Conservation (phyloP, 2,797 vertebrate species). For the Gobionotothen gibberifrons region DNA sequence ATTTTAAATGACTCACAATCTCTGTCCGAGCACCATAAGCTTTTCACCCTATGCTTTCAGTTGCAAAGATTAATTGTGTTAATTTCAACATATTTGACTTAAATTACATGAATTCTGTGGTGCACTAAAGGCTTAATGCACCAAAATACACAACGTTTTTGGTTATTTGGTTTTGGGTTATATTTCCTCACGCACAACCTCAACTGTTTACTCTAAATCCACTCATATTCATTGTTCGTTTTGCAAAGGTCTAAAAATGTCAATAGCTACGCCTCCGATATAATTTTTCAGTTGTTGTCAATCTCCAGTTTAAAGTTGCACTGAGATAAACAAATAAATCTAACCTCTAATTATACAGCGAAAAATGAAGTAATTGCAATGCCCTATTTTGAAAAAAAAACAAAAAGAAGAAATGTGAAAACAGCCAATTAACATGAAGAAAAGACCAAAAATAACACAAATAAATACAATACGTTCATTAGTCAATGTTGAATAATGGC, state of each 20-base stretch:
- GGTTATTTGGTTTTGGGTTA: slow-evolving; percentile 5
- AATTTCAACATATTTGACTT: slow-evolving; percentile 18
- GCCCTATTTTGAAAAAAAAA: slow-evolving; percentile 81
- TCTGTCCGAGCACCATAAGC: not conserved
- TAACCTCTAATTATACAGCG: slow-evolving; percentile 78
- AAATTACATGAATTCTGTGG: slow-evolving; percentile 15
- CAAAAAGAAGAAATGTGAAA: slow-evolving; percentile 80
- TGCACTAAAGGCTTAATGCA: not conserved
- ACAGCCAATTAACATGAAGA: slow-evolving; percentile 86
- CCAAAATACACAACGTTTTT: not conserved
- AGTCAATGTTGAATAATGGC: slow-evolving; percentile 85
- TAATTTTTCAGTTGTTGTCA: slow-evolving; percentile 60
- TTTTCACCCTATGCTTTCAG: not conserved
- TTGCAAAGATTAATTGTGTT: not conserved
- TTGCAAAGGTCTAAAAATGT: slow-evolving; percentile 29
- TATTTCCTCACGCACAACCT: slow-evolving; percentile 1
- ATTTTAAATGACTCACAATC: not conserved
- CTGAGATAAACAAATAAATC: slow-evolving; percentile 73
- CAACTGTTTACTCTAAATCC: slow-evolving; percentile 16
- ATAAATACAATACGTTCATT: slow-evolving; percentile 87
- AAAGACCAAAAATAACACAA: slow-evolving; percentile 86
- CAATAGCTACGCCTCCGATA: slow-evolving; percentile 17
- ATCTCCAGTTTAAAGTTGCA: slow-evolving; percentile 71
- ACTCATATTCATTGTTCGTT: slow-evolving; percentile 39
- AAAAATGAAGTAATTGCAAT: slow-evolving; percentile 82